Conservation (phyloP, 1,140 invertebrate genomes). For the Atta cephalotes region DNA sequence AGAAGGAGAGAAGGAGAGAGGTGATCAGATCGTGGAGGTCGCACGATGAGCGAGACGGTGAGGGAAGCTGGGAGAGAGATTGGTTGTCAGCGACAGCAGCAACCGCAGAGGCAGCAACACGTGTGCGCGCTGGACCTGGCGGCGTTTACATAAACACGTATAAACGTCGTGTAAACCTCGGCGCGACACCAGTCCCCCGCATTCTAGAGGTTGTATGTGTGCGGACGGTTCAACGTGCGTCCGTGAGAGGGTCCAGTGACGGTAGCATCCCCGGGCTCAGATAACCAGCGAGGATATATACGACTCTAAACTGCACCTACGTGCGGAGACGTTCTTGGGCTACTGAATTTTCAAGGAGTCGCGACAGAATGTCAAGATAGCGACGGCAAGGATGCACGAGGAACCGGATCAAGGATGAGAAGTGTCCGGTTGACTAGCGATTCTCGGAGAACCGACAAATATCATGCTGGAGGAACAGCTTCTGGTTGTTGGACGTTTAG, state of each 20-base stretch:
- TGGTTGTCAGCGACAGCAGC: conserved; percentile 73
- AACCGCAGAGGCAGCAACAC: conserved; percentile 72
- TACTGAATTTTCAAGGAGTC: conserved; percentile 84
- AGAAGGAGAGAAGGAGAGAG: conserved; percentile 24
- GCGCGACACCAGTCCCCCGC: conserved; percentile 62
- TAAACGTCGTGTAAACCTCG: conserved; percentile 77
- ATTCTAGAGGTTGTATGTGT: conserved; percentile 29
- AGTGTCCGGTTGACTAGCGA: background rate
- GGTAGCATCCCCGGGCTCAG: conserved; percentile 83
- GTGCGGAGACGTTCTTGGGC: conserved; percentile 77
- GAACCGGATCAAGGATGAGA: conserved; percentile 43
- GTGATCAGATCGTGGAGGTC: conserved; percentile 25
- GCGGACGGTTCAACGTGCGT: conserved; percentile 20
- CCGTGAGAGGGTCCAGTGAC: conserved; percentile 75
- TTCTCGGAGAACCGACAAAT: conserved; percentile 10
- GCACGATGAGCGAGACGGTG: conserved; percentile 35
- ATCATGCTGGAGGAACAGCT: background rate
- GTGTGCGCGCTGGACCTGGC: conserved; percentile 62
- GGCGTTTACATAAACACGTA: conserved; percentile 81
- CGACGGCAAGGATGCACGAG: conserved; percentile 14
- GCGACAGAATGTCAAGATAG: conserved; percentile 45
- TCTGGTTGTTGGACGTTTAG: background rate
- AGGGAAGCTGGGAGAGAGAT: conserved; percentile 59
- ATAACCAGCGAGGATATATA: conserved; percentile 83
- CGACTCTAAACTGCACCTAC: conserved; percentile 81